Conservation (phyloP, 2,113 vertebrate species). For the Etheostoma spectabile region DNA sequence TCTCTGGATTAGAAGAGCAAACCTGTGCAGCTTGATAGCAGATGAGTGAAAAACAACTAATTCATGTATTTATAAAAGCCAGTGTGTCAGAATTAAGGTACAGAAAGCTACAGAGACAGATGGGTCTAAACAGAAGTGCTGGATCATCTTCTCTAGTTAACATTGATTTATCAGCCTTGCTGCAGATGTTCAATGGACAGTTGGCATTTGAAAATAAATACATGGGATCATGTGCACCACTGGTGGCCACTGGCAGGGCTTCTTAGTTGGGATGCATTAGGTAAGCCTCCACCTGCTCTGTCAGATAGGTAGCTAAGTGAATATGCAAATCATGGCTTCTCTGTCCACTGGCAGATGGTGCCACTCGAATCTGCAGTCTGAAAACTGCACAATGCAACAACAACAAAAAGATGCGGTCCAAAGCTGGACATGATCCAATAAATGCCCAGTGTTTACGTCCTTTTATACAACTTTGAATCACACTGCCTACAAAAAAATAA, state of each 20-base stretch:
- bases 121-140: conserved; percentile 26
- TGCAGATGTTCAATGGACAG: conserved; percentile 54
- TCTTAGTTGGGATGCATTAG: conserved; percentile 63
- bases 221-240: conserved; percentile 50
- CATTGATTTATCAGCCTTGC: conserved; percentile 59
- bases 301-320: conserved; percentile 56
- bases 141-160: conserved; percentile 61
- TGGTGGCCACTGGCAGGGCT: conserved; percentile 23
- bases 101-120: conserved; percentile 35
- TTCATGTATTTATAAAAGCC: conserved; percentile 49
- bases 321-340: conserved; percentile 61
- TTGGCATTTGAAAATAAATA: conserved; percentile 72
- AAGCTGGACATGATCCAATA: neutral
- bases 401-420: neutral
- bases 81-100: conserved; percentile 50
- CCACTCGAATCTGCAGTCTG: conserved; percentile 44
- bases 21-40: neutral
- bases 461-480: neutral
- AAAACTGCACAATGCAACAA: conserved; percentile 17
- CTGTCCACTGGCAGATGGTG: conserved; percentile 60
- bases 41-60: conserved; percentile 43
- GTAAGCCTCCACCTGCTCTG: conserved; percentile 67
- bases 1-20: neutral
- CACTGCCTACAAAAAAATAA: neutral
- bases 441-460: conserved; percentile 8